Percentiles rank a stretch among this genome's conserved stretches.
phyloP scores from a whole-genome alignment of 2,888 invertebrate species.

The Clunio marinus region DNA sequence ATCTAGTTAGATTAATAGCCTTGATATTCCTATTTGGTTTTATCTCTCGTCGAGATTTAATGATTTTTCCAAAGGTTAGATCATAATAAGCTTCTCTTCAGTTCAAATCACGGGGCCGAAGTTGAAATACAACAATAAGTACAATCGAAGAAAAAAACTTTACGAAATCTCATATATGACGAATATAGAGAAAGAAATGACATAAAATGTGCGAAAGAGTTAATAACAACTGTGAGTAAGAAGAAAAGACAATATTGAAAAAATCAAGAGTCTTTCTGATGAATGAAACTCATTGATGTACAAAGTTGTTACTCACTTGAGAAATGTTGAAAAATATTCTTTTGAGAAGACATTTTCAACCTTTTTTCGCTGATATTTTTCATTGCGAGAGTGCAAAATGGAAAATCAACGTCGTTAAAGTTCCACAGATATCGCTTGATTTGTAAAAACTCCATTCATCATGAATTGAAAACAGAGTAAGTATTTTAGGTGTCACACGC shows the following conservation, averaged over 20 bases:
- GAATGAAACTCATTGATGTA: no score
- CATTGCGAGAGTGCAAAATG: no score
- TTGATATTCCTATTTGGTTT: no score
- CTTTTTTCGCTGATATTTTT: no score
- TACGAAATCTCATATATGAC: neutral
- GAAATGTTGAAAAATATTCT: no score
- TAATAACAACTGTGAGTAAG: neutral
- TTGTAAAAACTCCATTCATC: constrained; percentile 38
- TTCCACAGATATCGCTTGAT: no score
- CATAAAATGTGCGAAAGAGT: constrained; percentile 24
- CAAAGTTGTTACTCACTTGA: no score
- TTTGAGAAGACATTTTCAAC: no score
- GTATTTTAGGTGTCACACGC: constrained; percentile 26
- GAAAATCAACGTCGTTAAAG: no score
- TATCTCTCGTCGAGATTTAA: constrained; percentile 34
- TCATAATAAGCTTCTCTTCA: neutral
- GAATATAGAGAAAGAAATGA: constrained; percentile 8
- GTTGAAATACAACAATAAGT: constrained; percentile 4
- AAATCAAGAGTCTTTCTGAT: no score
- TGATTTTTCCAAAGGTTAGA: constrained; percentile 10
- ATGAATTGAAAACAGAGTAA: constrained; percentile 31
- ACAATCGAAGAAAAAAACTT: neutral
- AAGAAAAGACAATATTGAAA: constrained; percentile 1
- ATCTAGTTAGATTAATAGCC: no score
- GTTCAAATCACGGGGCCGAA: constrained; percentile 26